phyloP scores from a whole-genome alignment of 2,888 invertebrate genomes.

The Exephanes ischioxanthus region DNA sequence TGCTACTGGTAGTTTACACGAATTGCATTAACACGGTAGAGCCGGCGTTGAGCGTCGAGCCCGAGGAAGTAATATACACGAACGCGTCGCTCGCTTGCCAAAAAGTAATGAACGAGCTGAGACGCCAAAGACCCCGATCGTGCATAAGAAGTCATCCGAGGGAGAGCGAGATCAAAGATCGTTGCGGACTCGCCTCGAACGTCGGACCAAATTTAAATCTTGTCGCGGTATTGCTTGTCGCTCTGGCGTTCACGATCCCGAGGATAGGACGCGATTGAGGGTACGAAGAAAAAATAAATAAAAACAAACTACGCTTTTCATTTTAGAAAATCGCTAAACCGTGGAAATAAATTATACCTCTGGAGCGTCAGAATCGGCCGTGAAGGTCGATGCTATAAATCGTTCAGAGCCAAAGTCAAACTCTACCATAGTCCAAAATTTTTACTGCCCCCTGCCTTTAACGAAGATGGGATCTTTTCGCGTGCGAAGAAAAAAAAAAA shows the following conservation, averaged over 20 bases:
- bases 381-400: constrained; percentile 11
- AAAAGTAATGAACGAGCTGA: constrained; percentile 86
- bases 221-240: constrained; percentile 54
- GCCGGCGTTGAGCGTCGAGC: constrained; percentile 84
- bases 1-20: constrained; percentile 91
- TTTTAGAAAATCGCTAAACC: constrained; percentile 45
- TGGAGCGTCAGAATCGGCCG: constrained; percentile 21
- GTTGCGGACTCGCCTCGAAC: constrained; percentile 79
- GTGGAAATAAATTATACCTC: constrained; percentile 10
- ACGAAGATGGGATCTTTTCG: background rate
- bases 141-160: constrained; percentile 92
- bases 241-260: constrained; percentile 26
- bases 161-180: constrained; percentile 87
- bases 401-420: constrained; percentile 70
- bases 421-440: constrained; percentile 49
- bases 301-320: constrained; percentile 15
- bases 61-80: constrained; percentile 84
- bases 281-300: background rate
- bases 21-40: constrained; percentile 87
- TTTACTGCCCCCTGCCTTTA: constrained; percentile 44
- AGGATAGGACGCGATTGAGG: constrained; percentile 61
- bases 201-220: constrained; percentile 71
- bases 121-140: constrained; percentile 89
- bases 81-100: constrained; percentile 89
- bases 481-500: background rate